A percentile compares a stretch with the other conserved stretches of the same genome.
Evolutionary conservation across 2,113 vertebrate species (phyloP).

Genomic region (Trochalopteron elliotii): DNA sequence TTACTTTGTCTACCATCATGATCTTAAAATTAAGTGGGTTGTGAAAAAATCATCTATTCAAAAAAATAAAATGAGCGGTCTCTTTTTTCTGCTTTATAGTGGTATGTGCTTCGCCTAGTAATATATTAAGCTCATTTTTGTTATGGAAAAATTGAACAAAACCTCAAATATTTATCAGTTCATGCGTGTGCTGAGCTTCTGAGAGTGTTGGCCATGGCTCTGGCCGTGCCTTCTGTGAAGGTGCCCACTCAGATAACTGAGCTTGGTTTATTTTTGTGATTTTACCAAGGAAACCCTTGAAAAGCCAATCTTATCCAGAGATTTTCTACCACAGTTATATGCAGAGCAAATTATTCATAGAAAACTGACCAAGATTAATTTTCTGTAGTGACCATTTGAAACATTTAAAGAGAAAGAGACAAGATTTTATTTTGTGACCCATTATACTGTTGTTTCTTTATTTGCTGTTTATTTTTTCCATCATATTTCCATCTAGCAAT

Average conservation of each 20-base stretch:
- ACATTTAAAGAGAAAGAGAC: fast-evolving
- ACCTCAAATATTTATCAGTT: neutral
- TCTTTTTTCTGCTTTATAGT: neutral
- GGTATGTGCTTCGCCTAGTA: neutral
- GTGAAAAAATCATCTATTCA: neutral
- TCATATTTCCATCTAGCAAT: neutral
- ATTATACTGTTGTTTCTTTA: neutral
- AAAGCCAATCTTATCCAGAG: neutral
- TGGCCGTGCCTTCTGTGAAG: neutral
- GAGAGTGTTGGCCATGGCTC: neutral
- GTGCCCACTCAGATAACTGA: neutral
- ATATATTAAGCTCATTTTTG: neutral
- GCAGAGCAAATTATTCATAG: neutral
- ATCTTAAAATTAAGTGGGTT: neutral
- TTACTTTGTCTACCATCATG: neutral
- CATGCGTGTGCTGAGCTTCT: neutral
- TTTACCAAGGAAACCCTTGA: neutral
- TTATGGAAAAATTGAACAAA: neutral
- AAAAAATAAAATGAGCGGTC: neutral
- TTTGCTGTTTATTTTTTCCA: neutral
- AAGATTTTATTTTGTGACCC: neutral
- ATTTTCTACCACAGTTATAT: neutral
- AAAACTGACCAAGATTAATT: neutral
- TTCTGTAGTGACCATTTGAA: neutral
- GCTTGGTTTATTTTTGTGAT: neutral